These are phyloP conservation scores for Dendrocincla fuliginosa DNA, from an alignment of 2,797 vertebrate species.

Conservation along the genomic window DNA sequence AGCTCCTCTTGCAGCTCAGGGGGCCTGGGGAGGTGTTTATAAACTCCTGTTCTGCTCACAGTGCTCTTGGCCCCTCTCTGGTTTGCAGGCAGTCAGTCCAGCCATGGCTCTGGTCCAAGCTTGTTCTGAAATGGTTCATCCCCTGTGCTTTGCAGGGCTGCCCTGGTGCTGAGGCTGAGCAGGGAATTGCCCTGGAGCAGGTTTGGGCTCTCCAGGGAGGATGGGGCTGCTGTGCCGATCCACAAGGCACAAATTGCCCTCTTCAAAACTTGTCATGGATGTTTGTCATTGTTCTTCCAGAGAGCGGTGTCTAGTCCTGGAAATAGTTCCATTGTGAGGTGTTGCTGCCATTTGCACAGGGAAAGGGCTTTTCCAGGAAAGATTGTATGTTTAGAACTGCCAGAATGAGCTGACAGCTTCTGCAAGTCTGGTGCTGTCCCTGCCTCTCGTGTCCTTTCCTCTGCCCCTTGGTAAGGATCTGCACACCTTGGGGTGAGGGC, in stretches of 20 bases:
- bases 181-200: not conserved
- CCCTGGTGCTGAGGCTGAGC: not conserved
- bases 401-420: not conserved
- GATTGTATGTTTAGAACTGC: not conserved
- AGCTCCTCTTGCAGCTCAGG: not conserved
- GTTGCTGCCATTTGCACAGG: not conserved
- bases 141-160: not conserved
- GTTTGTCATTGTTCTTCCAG: not conserved
- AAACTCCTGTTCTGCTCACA: not conserved
- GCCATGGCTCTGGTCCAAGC: not conserved
- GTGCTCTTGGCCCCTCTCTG: not conserved
- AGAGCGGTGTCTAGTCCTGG: not conserved
- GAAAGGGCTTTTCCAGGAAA: not conserved
- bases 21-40: not conserved
- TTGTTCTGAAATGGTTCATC: not conserved
- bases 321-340: not conserved
- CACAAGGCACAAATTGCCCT: not conserved
- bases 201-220: not conserved
- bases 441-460: not conserved
- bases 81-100: not conserved
- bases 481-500: not conserved
- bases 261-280: not conserved
- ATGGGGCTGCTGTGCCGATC: not conserved
- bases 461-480: not conserved
- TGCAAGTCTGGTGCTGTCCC: not conserved